Conservation (phyloP, 2,113 vertebrate species). For the Atrichornis clamosus region DNA sequence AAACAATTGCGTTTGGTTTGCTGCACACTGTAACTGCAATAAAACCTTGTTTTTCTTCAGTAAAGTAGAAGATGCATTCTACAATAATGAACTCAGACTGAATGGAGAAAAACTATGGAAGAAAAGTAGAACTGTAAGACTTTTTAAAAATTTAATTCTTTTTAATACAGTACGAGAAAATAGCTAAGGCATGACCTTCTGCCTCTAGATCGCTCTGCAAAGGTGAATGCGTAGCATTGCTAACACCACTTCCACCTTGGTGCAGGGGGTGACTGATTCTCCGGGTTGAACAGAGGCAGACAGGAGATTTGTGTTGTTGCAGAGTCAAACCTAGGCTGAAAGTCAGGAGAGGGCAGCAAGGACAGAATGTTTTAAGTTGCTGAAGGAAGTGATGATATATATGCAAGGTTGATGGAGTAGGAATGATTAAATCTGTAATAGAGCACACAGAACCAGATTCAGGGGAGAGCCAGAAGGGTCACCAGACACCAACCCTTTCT, state of each 20-base stretch:
- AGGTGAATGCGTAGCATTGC: neutral
- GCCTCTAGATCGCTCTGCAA: neutral
- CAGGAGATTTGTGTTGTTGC: neutral
- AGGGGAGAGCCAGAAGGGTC: neutral
- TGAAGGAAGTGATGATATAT: neutral
- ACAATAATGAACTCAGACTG: slow-evolving; percentile 86
- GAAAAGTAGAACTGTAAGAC: slow-evolving; percentile 93
- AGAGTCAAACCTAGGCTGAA: neutral
- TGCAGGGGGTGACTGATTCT: neutral
- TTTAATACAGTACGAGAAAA: neutral
- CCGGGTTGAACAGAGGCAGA: neutral
- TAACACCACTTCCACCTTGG: neutral
- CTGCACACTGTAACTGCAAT: slow-evolving; percentile 17
- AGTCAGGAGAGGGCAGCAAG: neutral
- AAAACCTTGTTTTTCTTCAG: slow-evolving; percentile 72
- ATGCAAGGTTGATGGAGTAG: neutral
- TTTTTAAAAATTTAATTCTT: neutral
- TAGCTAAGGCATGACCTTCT: neutral
- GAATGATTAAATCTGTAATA: neutral
- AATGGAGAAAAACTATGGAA: slow-evolving; percentile 93
- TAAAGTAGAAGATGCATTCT: slow-evolving; percentile 96
- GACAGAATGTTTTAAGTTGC: neutral
- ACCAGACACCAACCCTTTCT: neutral
- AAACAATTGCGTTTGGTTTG: neutral
- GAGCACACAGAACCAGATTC: neutral